Evolutionary conservation across 2,113 vertebrate genomes (phyloP).

Genomic region (Pycnonotus jocosus): DNA sequence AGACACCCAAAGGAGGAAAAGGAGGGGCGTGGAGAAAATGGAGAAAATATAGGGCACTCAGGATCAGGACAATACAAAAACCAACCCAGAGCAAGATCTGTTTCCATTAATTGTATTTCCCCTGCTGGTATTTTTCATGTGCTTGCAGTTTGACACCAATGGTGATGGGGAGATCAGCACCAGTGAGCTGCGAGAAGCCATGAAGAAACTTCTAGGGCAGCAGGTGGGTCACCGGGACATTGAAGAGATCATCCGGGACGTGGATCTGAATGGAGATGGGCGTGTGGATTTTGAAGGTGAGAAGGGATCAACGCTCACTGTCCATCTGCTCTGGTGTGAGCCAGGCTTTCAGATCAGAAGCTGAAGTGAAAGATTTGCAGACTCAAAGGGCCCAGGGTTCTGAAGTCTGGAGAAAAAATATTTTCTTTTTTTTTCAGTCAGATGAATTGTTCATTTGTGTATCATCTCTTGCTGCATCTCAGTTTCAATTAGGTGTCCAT

Average conservation of each 20-base stretch:
- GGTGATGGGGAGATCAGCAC: constrained; percentile 96
- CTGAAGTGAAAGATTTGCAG: not conserved
- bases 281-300: constrained; percentile 98
- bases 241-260: constrained; percentile 94
- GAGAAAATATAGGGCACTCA: not conserved
- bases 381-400: not conserved
- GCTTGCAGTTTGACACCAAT: constrained; percentile 90
- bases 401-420: not conserved
- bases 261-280: constrained; percentile 96
- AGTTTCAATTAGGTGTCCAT: not conserved
- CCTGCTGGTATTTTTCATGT: not conserved
- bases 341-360: not conserved
- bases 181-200: constrained; percentile 91
- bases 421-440: not conserved
- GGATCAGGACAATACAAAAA: not conserved
- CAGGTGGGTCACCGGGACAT: constrained; percentile 94
- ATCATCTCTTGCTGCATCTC: not conserved
- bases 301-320: not conserved
- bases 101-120: not conserved
- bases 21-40: not conserved
- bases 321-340: not conserved
- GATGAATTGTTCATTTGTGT: not conserved
- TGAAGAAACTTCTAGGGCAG: constrained; percentile 96
- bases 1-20: not conserved
- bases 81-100: not conserved